Percentiles rank a stretch among this genome's conserved stretches.
phyloP scores from a whole-genome alignment of 2,888 invertebrate genomes.

The Rhaphigaster nebulosa region DNA sequence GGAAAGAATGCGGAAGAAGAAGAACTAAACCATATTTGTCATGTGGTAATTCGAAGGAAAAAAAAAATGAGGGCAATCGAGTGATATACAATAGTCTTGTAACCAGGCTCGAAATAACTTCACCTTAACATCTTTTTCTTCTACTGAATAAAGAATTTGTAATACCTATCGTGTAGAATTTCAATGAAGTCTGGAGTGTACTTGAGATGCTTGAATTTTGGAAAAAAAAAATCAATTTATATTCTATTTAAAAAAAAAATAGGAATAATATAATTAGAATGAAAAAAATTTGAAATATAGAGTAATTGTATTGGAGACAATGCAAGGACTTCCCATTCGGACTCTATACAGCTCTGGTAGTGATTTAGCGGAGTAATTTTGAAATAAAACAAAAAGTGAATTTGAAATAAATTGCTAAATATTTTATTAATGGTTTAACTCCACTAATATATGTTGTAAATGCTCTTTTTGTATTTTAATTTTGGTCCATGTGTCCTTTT shows the following conservation, averaged over 20 bases:
- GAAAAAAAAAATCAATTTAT: not conserved
- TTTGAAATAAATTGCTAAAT: not conserved
- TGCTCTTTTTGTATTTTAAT: too few species aligned
- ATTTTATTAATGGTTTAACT: not conserved
- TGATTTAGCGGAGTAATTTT: not conserved
- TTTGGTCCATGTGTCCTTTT: too few species aligned
- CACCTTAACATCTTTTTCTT: not conserved
- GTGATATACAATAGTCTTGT: too few species aligned
- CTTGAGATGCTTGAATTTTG: too few species aligned
- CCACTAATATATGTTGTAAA: too few species aligned
- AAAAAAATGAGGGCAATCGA: too few species aligned
- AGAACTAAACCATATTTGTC: not conserved
- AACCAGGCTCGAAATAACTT: too few species aligned
- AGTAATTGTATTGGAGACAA: not conserved
- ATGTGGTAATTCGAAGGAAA: too few species aligned
- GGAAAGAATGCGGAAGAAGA: not conserved
- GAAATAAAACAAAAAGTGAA: not conserved
- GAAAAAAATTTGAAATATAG: not conserved
- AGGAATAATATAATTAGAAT: not conserved
- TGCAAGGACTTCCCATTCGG: not conserved
- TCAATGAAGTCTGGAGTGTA: not conserved
- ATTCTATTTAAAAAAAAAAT: not conserved
- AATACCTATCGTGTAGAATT: not conserved
- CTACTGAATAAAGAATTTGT: not conserved
- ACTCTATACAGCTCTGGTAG: too few species aligned